Conservation (phyloP, 2,113 vertebrate species). For the Toxotes jaculatrix region DNA sequence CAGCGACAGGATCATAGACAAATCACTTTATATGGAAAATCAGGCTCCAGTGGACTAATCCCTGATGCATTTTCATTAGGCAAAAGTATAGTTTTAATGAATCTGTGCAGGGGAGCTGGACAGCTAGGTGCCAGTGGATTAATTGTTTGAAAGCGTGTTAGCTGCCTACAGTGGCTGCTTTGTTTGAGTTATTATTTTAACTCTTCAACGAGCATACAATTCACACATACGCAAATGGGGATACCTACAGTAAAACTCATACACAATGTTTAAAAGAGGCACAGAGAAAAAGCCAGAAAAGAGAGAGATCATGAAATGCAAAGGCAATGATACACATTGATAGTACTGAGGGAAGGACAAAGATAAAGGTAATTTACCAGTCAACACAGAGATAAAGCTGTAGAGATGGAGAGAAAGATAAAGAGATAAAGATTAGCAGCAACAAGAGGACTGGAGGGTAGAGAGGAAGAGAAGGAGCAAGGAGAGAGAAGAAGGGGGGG, state of each 20-base stretch:
- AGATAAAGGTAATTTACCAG: conserved; percentile 42
- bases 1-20: conserved; percentile 29
- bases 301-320: conserved; percentile 16
- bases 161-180: conserved; percentile 4
- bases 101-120: conserved; percentile 29
- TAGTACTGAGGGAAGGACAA: conserved; percentile 48
- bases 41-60: conserved; percentile 43
- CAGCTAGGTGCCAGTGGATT: conserved; percentile 45
- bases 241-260: background rate
- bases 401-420: conserved; percentile 43
- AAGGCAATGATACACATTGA: conserved; percentile 20
- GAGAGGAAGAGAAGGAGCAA: conserved; percentile 41
- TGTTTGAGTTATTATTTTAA: conserved; percentile 26
- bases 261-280: background rate
- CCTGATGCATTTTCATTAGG: conserved; percentile 60
- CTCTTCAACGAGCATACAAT: background rate
- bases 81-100: conserved; percentile 57
- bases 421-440: conserved; percentile 52
- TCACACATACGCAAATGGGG: background rate
- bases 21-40: conserved; percentile 57
- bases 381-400: conserved; percentile 57
- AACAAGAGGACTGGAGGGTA: conserved; percentile 40
- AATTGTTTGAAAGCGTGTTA: conserved; percentile 42
- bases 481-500: conserved; percentile 28
- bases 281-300: conserved; percentile 10